Conservation (phyloP, 2,888 invertebrate species). For the Heliconius ismenius region DNA sequence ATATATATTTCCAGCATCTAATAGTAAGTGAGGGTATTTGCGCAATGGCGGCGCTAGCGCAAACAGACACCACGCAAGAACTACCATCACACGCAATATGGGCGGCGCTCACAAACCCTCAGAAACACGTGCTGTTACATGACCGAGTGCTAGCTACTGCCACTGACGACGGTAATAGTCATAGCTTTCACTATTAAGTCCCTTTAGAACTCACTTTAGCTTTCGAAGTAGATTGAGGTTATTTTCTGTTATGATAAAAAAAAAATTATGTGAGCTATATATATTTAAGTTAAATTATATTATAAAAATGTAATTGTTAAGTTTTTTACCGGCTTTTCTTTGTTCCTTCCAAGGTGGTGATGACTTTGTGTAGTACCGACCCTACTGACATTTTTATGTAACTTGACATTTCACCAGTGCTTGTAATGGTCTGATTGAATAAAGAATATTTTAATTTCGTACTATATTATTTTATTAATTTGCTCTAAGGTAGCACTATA, state of each 20-base stretch:
- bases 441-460: not conserved
- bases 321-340: too few species aligned
- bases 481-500: constrained; percentile 57
- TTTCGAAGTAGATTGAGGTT: not conserved
- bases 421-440: not conserved
- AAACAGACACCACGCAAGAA: constrained; percentile 53
- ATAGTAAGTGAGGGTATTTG: constrained; percentile 69
- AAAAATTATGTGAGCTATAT: too few species aligned
- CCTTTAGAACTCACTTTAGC: too few species aligned
- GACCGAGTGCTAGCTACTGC: constrained; percentile 90
- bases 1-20: constrained; percentile 52
- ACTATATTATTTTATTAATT: constrained; percentile 30
- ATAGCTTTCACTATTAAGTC: too few species aligned
- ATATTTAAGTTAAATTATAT: too few species aligned
- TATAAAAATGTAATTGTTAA: too few species aligned
- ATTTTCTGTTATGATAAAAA: too few species aligned
- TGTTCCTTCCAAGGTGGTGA: not conserved
- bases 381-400: not conserved
- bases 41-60: constrained; percentile 62
- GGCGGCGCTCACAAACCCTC: constrained; percentile 57
- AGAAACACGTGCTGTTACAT: constrained; percentile 85
- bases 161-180: constrained; percentile 83
- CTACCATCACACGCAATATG: constrained; percentile 59
- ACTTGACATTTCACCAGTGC: not conserved
- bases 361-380: not conserved